phyloP scores from a whole-genome alignment of 2,113 vertebrate genomes.

The Rhinopomastus cyanomelas region DNA sequence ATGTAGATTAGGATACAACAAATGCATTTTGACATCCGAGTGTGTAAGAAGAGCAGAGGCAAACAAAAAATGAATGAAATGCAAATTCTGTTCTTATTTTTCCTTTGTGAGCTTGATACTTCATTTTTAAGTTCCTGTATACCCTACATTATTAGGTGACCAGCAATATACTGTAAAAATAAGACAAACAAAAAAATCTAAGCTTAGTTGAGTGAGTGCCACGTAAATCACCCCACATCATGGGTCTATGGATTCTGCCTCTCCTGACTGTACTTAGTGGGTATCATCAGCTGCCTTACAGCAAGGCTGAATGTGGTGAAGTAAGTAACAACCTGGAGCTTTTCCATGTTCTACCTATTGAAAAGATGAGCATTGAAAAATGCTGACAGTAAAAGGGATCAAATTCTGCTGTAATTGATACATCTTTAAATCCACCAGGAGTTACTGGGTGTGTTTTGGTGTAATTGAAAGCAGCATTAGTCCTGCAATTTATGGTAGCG shows the following conservation, averaged over 20 bases:
- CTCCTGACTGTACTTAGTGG: neutral
- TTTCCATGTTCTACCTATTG: neutral
- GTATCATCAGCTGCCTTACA: neutral
- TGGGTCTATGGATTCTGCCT: neutral
- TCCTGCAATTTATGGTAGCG: neutral
- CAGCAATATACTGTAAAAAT: constrained; percentile 4
- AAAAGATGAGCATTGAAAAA: neutral
- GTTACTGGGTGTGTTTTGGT: neutral
- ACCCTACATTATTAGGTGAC: neutral
- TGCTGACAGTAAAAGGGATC: neutral
- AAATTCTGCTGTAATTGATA: neutral
- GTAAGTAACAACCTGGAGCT: neutral
- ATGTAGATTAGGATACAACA: constrained; percentile 46
- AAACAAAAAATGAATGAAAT: constrained; percentile 17
- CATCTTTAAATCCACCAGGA: neutral
- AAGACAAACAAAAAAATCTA: neutral
- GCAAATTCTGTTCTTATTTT: constrained; percentile 31
- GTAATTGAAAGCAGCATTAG: constrained; percentile 8
- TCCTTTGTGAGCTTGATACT: constrained; percentile 17
- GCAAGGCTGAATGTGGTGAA: neutral
- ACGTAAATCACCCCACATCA: neutral
- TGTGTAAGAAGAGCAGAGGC: neutral
- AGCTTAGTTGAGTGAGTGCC: neutral
- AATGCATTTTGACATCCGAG: constrained; percentile 16
- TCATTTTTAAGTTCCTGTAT: neutral